phyloP scores from a whole-genome alignment of 1,140 invertebrate genomes.

The Heliconius eleuchia region DNA sequence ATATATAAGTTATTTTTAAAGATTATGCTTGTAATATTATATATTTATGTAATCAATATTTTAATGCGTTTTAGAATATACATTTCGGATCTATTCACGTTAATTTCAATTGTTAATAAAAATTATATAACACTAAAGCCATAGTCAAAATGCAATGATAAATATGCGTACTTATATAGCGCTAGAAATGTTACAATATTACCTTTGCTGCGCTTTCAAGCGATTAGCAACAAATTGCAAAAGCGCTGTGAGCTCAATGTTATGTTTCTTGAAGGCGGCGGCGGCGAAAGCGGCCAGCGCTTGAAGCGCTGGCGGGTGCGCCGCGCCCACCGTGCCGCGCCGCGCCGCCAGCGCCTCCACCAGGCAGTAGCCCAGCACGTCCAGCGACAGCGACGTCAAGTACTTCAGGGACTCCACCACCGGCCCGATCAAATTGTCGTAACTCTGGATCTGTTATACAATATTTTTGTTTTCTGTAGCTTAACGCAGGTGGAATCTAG shows the following conservation, averaged over 20 bases:
- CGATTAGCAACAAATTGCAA: conserved; percentile 99
- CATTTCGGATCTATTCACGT: no score
- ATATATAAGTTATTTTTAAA: no score
- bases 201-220: conserved; percentile 97
- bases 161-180: no score
- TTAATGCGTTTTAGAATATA: no score
- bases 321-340: conserved; percentile 92
- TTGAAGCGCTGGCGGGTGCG: conserved; percentile 96
- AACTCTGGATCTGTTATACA: conserved; percentile 94
- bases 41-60: no score
- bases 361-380: conserved; percentile 97
- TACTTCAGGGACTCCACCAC: conserved; percentile 99
- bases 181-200: neutral
- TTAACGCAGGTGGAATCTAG: no score
- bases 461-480: neutral
- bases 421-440: conserved; percentile 97
- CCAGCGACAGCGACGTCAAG: conserved; percentile 96
- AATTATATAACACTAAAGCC: neutral
- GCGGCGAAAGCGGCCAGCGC: conserved; percentile 97
- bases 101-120: no score
- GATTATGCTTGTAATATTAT: no score
- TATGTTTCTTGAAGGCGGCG: conserved; percentile 98
- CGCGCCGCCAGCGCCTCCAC: conserved; percentile 93
- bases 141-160: no score
- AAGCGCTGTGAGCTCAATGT: conserved; percentile 96